These are phyloP conservation scores for Crematogaster levior DNA, from an alignment of 2,888 invertebrate species.

Conservation along the genomic window DNA sequence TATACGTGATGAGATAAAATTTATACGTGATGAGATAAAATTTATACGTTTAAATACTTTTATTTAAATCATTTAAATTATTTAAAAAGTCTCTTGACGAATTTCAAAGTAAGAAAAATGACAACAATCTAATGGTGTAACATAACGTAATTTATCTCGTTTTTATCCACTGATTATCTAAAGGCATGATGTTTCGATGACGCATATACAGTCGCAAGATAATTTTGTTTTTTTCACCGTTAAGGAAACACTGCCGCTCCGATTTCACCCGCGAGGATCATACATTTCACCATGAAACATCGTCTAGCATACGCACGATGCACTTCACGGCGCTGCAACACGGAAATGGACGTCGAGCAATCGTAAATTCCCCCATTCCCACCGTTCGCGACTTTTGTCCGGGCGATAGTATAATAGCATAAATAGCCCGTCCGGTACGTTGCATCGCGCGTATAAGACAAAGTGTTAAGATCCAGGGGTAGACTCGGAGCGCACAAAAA, in stretches of 20 bases:
- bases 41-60: background rate
- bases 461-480: conserved; percentile 78
- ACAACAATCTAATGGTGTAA: background rate
- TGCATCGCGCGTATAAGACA: conserved; percentile 76
- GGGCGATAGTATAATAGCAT: conserved; percentile 71
- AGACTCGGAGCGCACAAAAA: conserved; percentile 76
- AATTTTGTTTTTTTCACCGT: background rate
- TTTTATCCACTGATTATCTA: background rate
- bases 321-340: conserved; percentile 36
- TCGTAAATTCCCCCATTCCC: conserved; percentile 68
- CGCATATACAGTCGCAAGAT: background rate
- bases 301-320: conserved; percentile 24
- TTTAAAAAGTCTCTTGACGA: background rate
- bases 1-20: background rate
- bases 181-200: background rate
- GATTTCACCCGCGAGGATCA: conserved; percentile 12
- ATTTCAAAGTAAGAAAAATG: background rate
- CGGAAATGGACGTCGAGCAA: conserved; percentile 54
- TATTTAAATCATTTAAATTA: too few species aligned
- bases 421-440: conserved; percentile 78
- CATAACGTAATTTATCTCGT: background rate
- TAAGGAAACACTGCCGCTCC: conserved; percentile 10
- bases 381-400: conserved; percentile 72
- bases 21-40: too few species aligned
- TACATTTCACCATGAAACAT: conserved; percentile 7